Conservation (phyloP, 35 echinoderm and acorn worm species). For the Lytechinus variegatus region DNA sequence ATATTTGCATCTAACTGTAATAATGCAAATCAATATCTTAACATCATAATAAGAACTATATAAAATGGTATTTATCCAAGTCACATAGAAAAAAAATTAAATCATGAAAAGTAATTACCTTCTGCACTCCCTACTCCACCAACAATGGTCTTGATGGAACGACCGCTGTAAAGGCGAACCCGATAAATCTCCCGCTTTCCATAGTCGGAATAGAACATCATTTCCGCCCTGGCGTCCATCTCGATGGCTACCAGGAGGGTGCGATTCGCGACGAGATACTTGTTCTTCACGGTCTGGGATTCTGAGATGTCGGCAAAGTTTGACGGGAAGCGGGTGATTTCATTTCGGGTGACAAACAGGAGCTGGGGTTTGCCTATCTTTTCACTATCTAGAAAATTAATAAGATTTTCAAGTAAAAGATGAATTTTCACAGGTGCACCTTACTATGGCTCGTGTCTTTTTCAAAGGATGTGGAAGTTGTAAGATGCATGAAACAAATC, state of each 20-base stretch:
- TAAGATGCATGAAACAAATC: background rate
- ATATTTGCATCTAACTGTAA: too few species aligned
- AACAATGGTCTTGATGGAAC: constrained; percentile 32
- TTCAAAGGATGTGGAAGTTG: too few species aligned
- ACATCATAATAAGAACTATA: too few species aligned
- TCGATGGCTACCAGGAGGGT: constrained; percentile 54
- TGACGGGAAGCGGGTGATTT: constrained; percentile 44
- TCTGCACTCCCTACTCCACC: constrained; percentile 78
- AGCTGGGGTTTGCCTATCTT: constrained; percentile 67
- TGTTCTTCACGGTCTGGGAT: background rate
- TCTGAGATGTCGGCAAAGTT: constrained; percentile 49
- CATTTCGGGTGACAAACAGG: constrained; percentile 54
- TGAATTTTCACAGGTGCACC: too few species aligned
- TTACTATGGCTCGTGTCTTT: too few species aligned
- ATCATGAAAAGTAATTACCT: constrained; percentile 50
- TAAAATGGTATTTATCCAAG: too few species aligned
- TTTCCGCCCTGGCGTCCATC: constrained; percentile 25
- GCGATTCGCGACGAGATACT: constrained; percentile 49
- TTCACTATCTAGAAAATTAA: constrained; percentile 1
- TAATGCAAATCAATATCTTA: too few species aligned
- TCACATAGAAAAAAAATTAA: too few species aligned
- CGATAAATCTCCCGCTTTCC: constrained; percentile 61
- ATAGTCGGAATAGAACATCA: constrained; percentile 68
- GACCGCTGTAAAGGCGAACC: constrained; percentile 32
- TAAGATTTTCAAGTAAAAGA: too few species aligned